These are phyloP conservation scores for Falcaria lacertinaria DNA, from an alignment of 2,888 invertebrate genomes.

Conservation along the genomic window DNA sequence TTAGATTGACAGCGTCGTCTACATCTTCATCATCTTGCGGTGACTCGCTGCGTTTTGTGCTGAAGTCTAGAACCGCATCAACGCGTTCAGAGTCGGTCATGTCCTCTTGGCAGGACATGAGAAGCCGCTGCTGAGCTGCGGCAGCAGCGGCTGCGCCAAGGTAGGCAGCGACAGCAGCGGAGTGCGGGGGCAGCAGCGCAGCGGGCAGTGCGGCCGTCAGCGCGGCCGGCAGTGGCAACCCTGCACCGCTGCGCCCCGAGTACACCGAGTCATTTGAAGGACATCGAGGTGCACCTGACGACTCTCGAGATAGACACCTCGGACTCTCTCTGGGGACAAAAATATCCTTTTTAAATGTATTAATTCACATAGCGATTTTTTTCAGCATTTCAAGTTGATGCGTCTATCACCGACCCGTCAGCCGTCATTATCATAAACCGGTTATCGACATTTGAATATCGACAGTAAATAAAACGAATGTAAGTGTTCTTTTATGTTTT, in stretches of 20 bases:
- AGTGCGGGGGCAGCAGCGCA: slow-evolving; percentile 87
- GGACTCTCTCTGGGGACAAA: slow-evolving; percentile 89
- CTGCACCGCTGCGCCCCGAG: slow-evolving; percentile 82
- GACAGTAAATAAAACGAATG: slow-evolving; percentile 35
- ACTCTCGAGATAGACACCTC: slow-evolving; percentile 90
- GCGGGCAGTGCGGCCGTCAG: slow-evolving; percentile 84
- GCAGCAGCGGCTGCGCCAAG: slow-evolving; percentile 86
- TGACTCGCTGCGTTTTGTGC: slow-evolving; percentile 83
- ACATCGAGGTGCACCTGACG: slow-evolving; percentile 86
- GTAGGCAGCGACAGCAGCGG: slow-evolving; percentile 90
- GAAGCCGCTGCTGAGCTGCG: slow-evolving; percentile 87
- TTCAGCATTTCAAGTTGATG: slow-evolving; percentile 14
- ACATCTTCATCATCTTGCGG: slow-evolving; percentile 77
- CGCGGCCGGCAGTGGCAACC: slow-evolving; percentile 76
- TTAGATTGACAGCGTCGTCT: slow-evolving; percentile 85
- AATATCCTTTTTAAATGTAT: slow-evolving; percentile 31
- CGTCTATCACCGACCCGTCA: slow-evolving; percentile 18
- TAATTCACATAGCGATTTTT: slow-evolving; percentile 35
- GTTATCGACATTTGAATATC: slow-evolving; percentile 44
- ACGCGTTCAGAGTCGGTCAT: slow-evolving; percentile 81
- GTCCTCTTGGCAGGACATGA: slow-evolving; percentile 88
- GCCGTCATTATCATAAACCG: slow-evolving; percentile 26
- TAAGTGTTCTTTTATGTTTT: slow-evolving; percentile 31
- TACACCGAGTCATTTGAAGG: slow-evolving; percentile 88
- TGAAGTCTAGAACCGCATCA: slow-evolving; percentile 88